Evolutionary conservation across 2,888 invertebrate genomes (phyloP), one percentile per base, ranked within the genome.

Genomic region (Epinotia nisella): DNA sequence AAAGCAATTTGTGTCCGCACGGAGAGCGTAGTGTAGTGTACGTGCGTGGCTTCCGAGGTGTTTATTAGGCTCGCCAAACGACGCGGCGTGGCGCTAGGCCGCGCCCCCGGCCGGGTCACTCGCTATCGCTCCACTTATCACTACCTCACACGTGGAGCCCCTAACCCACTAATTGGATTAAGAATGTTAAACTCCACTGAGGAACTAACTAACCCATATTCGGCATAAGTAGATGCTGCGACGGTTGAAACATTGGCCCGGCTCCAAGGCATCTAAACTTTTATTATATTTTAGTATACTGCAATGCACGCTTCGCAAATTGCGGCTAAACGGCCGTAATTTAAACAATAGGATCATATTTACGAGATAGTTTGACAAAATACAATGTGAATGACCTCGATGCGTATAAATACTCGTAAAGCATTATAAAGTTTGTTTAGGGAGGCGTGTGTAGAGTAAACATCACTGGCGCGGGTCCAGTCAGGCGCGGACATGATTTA

Each of bases 1-100:
- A 93, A 93, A 90, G 91, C 91, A 92, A 93, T 92, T 91, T 92
- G 90, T 91, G 92, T 91, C 87, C 86, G 90, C 87, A 87, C 91
- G 90, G 85, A 90, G 87, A 87, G 84, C 85, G 91, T 24, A n/a
- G n/a, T n/a, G n/a, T n/a, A n/a, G n/a, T n/a, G n/a, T 90, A 92
- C 91, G 92, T 92, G 92, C 88, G 88, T 86, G 79, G 91, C 86
- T 80, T 90, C 83, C 84, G 88, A 91, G 90, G 90, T 89, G 92
- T 90, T 89, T 91, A 92, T 91, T 91, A 92, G 85, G 85, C 83
- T 83, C 83, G 84, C 85, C 86, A 83, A 85, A 59, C 61, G 67
- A 51, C 29, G 29, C 81, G 68, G 75, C 77, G 76, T 79, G 82
- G 21, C 19, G 35, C 35, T 35, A 7, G 13, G 59, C 13, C 49